Base-by-base conservation (phyloP, 2,888 invertebrate genomes). In the Euplexia lucipara region DNA sequence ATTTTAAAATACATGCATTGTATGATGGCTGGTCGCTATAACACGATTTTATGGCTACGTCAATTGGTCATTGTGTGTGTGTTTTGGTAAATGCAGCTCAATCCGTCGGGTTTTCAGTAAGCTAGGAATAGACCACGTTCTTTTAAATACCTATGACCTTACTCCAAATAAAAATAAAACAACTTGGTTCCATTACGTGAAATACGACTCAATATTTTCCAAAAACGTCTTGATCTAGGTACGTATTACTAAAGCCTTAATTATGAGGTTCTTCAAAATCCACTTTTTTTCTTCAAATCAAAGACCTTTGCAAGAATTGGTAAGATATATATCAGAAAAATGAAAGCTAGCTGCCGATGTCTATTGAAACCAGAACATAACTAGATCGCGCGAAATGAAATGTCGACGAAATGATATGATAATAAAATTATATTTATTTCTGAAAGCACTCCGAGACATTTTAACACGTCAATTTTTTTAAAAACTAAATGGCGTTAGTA, bases 61-160 rank as follows among this genome's bases (percentile, higher is more conserved):
- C 35, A 16, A 69, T 57, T 60, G 69, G 73, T 58, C 41, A 71
- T 58, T 64, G 58, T 69, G n/a, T 42, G 35, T 45, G 39, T 26
- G 51, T 47, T 37, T 53, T 56, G 57, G 42, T 60, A 52, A 72
- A 59, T 62, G 54, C 16, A 51, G 10, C 1, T 20, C 22, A 37
- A 32, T 42, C 35, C n/a, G 35, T 14, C 0, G 39, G 18, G 12
- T 69, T 22, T 2, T 4, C 14, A 59, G 37, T 20, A 6, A 53
- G 6, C 8, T 1, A n/a, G 6, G 12, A 6, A 52, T 20, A 10
- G 10, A 7, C 4, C 16, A 20, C 37, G 3, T 16, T 20, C 26
- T 57, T 57, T 30, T n/a, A 4, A n/a, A n/a, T n/a, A n/a, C n/a
- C n/a, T n/a, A n/a, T n/a, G n/a, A n/a, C n/a, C n/a, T n/a, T n/a